Percentiles rank a stretch among this genome's conserved stretches.
Conservation (phyloP, 2,888 invertebrate species). For the Perizoma flavofasciatum region DNA sequence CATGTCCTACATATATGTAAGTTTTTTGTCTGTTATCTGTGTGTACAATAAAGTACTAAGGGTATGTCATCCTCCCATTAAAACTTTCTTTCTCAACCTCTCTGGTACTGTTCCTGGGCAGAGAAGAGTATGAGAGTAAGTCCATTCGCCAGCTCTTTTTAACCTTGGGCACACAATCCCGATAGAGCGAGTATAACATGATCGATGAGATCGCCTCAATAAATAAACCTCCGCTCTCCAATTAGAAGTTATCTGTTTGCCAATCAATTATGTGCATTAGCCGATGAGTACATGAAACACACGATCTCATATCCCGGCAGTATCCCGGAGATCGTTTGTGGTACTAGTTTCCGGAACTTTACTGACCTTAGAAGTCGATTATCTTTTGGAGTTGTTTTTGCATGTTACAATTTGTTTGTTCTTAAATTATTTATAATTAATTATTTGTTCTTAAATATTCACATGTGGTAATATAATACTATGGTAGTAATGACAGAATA, state of each 20-base stretch:
- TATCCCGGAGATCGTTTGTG: neutral
- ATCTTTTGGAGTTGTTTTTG: constrained; percentile 2
- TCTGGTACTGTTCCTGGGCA: too few relatives aligned
- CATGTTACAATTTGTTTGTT: constrained; percentile 15
- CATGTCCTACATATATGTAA: too few relatives aligned
- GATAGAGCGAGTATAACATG: neutral
- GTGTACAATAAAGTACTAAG: too few relatives aligned
- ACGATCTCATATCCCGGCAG: neutral
- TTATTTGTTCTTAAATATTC: too few relatives aligned
- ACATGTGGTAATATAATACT: neutral
- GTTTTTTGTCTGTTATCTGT: too few relatives aligned
- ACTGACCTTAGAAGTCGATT: neutral
- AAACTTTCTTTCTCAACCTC: too few relatives aligned
- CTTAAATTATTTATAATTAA: constrained; percentile 12
- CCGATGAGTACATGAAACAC: constrained; percentile 4
- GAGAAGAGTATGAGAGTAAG: too few relatives aligned
- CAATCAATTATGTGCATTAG: constrained; percentile 20
- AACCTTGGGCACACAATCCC: too few relatives aligned
- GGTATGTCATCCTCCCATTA: too few relatives aligned
- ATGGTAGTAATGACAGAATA: too few relatives aligned
- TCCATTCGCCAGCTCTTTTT: too few relatives aligned
- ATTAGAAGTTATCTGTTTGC: constrained; percentile 4
- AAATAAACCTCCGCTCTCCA: neutral
- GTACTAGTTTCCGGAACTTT: neutral
- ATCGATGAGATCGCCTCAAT: neutral